Conservation (phyloP, 2,113 vertebrate genomes). For the Tyto alba region DNA sequence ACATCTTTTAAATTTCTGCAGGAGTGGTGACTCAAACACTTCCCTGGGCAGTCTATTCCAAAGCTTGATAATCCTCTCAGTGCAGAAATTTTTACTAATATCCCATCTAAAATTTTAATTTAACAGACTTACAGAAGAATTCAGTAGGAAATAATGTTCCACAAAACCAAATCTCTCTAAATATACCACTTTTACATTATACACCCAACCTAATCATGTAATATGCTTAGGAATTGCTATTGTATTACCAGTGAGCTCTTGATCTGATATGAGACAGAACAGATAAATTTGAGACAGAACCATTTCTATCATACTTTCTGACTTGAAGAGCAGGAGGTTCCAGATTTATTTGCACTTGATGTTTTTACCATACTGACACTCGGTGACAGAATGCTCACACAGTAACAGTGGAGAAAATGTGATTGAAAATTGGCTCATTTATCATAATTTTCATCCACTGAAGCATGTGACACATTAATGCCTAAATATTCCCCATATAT, state of each 20-base stretch:
- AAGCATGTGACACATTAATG: not conserved
- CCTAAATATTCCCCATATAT: not conserved
- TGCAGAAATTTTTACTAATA: not conserved
- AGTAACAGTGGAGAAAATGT: not conserved
- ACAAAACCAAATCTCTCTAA: not conserved
- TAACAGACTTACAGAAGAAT: not conserved
- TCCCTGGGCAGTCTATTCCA: not conserved
- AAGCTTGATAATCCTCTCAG: not conserved
- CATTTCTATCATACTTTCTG: not conserved
- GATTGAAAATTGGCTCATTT: not conserved
- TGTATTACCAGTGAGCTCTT: not conserved
- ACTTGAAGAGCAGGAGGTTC: not conserved
- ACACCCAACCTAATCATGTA: not conserved
- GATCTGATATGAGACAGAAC: not conserved
- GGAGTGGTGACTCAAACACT: too few relatives aligned
- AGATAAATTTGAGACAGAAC: not conserved
- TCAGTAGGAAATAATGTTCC: not conserved
- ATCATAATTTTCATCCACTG: not conserved
- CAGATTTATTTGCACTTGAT: not conserved
- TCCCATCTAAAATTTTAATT: not conserved
- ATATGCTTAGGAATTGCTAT: not conserved
- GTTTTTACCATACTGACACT: not conserved
- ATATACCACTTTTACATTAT: not conserved
- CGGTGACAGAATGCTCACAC: not conserved
- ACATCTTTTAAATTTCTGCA: not conserved